These are phyloP conservation scores for Gymnocypris eckloni DNA, from an alignment of 2,797 vertebrate genomes.

Conservation along the genomic window DNA sequence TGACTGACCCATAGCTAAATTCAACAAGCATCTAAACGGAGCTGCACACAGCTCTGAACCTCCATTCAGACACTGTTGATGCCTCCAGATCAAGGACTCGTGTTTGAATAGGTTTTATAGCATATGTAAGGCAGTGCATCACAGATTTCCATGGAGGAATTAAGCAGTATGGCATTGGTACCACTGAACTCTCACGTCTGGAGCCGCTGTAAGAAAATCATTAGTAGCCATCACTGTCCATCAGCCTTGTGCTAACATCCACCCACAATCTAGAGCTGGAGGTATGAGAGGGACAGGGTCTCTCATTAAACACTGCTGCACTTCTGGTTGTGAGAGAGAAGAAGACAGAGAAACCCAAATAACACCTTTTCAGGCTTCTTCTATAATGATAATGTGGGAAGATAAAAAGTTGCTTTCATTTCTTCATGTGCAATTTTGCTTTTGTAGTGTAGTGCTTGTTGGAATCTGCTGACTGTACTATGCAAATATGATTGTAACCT, in stretches of 20 bases:
- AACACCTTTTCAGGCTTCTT: constrained; percentile 16
- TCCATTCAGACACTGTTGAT: background rate
- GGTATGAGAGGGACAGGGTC: constrained; percentile 25
- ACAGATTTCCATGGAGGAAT: constrained; percentile 26
- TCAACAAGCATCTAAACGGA: background rate
- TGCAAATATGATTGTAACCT: constrained; percentile 2
- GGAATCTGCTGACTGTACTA: constrained; percentile 4
- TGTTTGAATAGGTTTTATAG: background rate
- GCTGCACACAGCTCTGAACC: background rate
- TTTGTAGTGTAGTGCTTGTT: constrained; percentile 17
- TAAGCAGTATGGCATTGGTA: constrained; percentile 15
- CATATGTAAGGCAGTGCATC: background rate
- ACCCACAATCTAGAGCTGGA: constrained; percentile 36
- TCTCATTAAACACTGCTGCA: constrained; percentile 71
- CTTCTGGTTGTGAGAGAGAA: constrained; percentile 42
- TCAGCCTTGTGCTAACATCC: constrained; percentile 43
- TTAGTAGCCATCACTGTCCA: constrained; percentile 51
- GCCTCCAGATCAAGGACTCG: constrained; percentile 12
- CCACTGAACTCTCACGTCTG: constrained; percentile 24
- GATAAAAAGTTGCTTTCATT: constrained; percentile 26
- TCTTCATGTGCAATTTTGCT: constrained; percentile 11
- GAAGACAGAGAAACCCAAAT: background rate
- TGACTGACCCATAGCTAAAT: background rate
- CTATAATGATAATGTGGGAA: constrained; percentile 20
- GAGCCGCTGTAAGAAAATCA: constrained; percentile 47